Evolutionary conservation across 2,888 invertebrate species (phyloP), one percentile per base, ranked within the genome.

Genomic region (Tuberolachnus salignus): DNA sequence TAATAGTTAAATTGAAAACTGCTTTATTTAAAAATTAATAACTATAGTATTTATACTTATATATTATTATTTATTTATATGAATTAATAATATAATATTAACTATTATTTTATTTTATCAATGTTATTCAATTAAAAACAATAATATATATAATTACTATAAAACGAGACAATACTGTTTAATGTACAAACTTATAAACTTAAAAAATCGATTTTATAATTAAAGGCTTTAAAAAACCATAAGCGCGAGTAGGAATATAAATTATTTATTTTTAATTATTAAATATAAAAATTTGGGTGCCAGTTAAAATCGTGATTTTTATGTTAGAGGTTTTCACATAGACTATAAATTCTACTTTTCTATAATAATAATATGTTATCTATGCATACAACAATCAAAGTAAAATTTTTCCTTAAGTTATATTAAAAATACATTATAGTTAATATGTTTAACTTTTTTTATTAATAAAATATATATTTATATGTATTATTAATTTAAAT

Each of bases 321-420:
- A n/a, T n/a, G n/a, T n/a, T n/a, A n/a, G n/a, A n/a, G n/a, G n/a
- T n/a, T n/a, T n/a, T n/a, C n/a, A n/a, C n/a, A n/a, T n/a, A n/a
- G n/a, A n/a, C n/a, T 66, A 49, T 19, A 70, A 71, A 70, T 23
- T 72, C 11, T 63, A 51, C 51, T 63, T 73, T 42, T 51, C 16
- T 16, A 42, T 63, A 72, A 61, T 19, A 42, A 42, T 53, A 34
- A 59, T 53, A 11, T 13, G 21, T 73, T 21, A 51, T 46, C 42
- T 42, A 73, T 44, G 9, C 42, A 57, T n/a, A 13, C 19, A 69
- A 61, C 42, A 53, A 42, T 49, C 42, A 63, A 73, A 63, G 49
- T 53, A 16, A 42, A 23, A 34, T 73, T 51, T 51, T 51, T 34
- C 42, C 16, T 13, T 61, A 51, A n/a, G 51, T 21, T 42, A 49